These are phyloP conservation scores for Lasioglossum morio DNA, from an alignment of 2,888 invertebrate species.

Conservation along the genomic window DNA sequence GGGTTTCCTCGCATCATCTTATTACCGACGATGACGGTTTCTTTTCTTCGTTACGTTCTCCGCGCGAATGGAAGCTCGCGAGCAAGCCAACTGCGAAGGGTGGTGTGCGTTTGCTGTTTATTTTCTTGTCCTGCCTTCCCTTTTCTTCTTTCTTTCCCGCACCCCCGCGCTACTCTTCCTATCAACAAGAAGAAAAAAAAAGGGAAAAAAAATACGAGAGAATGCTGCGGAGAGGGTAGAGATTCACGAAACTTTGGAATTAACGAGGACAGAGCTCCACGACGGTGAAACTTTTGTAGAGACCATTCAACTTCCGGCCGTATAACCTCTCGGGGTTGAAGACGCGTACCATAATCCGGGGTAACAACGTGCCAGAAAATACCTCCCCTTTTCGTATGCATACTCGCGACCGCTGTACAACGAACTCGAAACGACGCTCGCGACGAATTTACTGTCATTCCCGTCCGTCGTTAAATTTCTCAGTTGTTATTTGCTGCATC, in stretches of 20 bases:
- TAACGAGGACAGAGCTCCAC: conserved; percentile 69
- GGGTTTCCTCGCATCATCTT: conserved; percentile 58
- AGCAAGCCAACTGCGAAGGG: conserved; percentile 20
- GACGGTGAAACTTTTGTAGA: conserved; percentile 68
- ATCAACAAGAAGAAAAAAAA: not conserved
- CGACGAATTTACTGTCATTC: conserved; percentile 22
- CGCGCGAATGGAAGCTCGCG: not conserved
- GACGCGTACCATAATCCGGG: conserved; percentile 71
- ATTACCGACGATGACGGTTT: conserved; percentile 50
- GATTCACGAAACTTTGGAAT: conserved; percentile 73
- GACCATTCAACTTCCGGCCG: conserved; percentile 71
- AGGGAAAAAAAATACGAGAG: not conserved
- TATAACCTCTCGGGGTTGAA: conserved; percentile 71
- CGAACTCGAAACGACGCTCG: conserved; percentile 27
- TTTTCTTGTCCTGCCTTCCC: not conserved
- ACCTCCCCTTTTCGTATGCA: conserved; percentile 43
- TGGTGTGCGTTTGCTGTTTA: conserved; percentile 12
- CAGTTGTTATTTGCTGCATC: conserved; percentile 17
- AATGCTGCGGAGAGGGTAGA: conserved; percentile 51
- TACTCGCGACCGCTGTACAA: conserved; percentile 14
- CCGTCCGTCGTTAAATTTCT: conserved; percentile 33
- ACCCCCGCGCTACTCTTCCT: not conserved
- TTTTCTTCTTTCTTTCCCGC: not conserved
- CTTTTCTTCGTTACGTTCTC: not conserved
- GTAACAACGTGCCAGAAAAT: conserved; percentile 72